Conservation (phyloP, 2,888 invertebrate genomes). For the Peribatodes rhomboidaria region DNA sequence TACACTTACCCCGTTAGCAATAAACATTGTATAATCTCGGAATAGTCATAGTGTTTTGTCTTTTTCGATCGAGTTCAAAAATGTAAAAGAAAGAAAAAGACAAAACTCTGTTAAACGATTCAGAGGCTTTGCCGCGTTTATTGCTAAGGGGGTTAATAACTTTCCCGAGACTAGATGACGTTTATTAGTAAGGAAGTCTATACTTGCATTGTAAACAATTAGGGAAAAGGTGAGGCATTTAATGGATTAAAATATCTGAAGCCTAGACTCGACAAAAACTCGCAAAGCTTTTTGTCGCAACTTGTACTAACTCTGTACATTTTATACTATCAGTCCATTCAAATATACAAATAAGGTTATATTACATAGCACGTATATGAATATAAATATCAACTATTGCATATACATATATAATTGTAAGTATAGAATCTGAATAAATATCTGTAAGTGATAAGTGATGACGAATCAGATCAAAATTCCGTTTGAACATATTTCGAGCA, state of each 20-base stretch:
- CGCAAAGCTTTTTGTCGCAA: background rate
- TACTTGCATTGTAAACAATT: too few relatives aligned
- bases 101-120: too few relatives aligned
- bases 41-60: too few relatives aligned
- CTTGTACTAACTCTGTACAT: conserved; percentile 12
- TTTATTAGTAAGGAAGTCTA: too few relatives aligned
- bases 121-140: too few relatives aligned
- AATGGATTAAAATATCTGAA: background rate
- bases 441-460: too few relatives aligned
- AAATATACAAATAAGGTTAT: conserved; percentile 46
- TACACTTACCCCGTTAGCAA: too few relatives aligned
- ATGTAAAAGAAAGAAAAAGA: too few relatives aligned
- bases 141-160: too few relatives aligned
- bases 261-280: background rate
- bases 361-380: conserved; percentile 14
- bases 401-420: background rate
- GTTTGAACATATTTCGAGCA: background rate
- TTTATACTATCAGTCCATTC: conserved; percentile 54
- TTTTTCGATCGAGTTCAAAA: too few relatives aligned
- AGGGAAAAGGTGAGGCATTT: background rate
- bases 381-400: background rate
- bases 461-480: conserved; percentile 6
- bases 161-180: too few relatives aligned
- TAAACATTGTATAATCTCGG: too few relatives aligned
- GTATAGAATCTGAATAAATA: background rate